phyloP scores from a whole-genome alignment of 35 echinoderm and acorn worm species.

The Hemicentrotus pulcherrimus region DNA sequence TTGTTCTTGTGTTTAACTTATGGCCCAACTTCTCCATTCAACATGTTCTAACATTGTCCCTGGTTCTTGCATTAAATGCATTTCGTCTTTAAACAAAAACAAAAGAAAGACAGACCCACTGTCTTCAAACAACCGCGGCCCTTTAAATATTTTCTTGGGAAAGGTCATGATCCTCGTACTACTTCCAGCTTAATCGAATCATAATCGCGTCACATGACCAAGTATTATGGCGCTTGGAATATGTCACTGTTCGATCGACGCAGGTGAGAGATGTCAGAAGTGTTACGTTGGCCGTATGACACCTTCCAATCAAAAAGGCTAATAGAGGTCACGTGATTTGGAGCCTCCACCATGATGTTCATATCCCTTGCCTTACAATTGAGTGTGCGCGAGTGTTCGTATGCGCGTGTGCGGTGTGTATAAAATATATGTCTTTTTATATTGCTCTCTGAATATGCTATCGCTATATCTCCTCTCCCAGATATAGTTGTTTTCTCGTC shows the following conservation, averaged over 20 bases:
- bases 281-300: neutral
- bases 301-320: neutral
- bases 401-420: too few relatives aligned
- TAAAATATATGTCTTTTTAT: too few relatives aligned
- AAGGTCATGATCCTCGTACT: neutral
- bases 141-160: neutral
- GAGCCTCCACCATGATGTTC: neutral
- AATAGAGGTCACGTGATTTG: slow-evolving; percentile 35
- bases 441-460: too few relatives aligned
- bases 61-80: neutral
- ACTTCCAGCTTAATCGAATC: slow-evolving; percentile 45
- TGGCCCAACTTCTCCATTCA: neutral
- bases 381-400: too few relatives aligned
- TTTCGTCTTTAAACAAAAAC: neutral
- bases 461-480: too few relatives aligned
- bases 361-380: neutral
- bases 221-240: neutral
- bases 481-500: too few relatives aligned
- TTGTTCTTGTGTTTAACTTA: neutral
- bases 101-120: neutral
- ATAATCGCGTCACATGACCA: slow-evolving; percentile 24
- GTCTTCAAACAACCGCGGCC: neutral
- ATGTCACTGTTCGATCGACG: slow-evolving; percentile 6
- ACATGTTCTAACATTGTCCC: neutral
- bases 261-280: slow-evolving; percentile 31